Evolutionary conservation across 2,113 vertebrate species (phyloP).

Genomic region (Beaufortia kweichowensis): DNA sequence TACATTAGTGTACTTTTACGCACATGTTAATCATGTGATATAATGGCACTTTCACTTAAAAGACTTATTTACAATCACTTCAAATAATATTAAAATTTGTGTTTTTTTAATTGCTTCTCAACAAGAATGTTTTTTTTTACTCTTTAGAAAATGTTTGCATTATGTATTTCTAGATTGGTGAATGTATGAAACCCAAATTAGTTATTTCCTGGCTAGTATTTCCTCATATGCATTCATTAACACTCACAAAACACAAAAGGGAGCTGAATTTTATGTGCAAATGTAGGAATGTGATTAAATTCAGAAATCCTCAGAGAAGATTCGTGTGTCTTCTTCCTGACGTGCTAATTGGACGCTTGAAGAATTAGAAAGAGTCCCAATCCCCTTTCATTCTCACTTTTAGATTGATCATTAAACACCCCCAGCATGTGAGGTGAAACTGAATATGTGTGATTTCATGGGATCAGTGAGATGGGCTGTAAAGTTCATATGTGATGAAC

Average conservation of each 20-base stretch:
- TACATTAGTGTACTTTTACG: too few species aligned
- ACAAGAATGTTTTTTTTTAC: background rate
- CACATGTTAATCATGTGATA: too few species aligned
- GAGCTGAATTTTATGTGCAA: conserved; percentile 23
- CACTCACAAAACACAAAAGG: conserved; percentile 8
- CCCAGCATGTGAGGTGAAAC: background rate
- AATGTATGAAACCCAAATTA: background rate
- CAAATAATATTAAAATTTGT: too few species aligned
- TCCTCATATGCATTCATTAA: conserved; percentile 12
- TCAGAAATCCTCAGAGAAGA: conserved; percentile 9
- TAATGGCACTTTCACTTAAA: too few species aligned
- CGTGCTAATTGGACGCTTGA: conserved; percentile 35
- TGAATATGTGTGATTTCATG: conserved; percentile 4
- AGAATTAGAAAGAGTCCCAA: conserved; percentile 8
- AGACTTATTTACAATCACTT: too few species aligned
- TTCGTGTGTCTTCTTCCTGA: background rate
- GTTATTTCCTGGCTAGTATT: background rate
- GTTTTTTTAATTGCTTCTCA: too few species aligned
- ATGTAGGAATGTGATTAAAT: conserved; percentile 32
- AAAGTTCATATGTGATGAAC: background rate
- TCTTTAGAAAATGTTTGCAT: background rate
- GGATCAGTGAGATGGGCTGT: background rate
- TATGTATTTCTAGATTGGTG: too few species aligned
- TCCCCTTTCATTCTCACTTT: conserved; percentile 28
- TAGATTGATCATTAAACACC: conserved; percentile 10